These are phyloP conservation scores for Parthenolecanium corni DNA, from an alignment of 2,888 invertebrate species.

Conservation along the genomic window DNA sequence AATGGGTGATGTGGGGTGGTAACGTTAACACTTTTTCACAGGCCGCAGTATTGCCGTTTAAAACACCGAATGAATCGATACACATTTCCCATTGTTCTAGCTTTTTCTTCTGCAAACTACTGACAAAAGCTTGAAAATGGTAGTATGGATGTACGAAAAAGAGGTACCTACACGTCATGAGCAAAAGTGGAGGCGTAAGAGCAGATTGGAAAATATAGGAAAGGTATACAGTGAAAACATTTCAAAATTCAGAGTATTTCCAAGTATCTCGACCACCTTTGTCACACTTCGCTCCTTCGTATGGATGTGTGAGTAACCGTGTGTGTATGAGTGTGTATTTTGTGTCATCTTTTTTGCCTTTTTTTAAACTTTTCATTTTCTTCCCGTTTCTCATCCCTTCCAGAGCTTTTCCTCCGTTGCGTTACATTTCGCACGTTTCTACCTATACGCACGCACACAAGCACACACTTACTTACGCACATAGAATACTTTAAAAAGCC, in stretches of 20 bases:
- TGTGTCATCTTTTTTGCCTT: background rate
- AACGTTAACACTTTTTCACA: background rate
- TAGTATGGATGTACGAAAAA: background rate
- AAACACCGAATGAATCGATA: conserved; percentile 3
- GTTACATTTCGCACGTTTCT: background rate
- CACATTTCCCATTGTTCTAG: conserved; percentile 1
- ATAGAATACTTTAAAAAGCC: too few species aligned
- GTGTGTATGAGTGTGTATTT: too few species aligned
- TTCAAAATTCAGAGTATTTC: conserved; percentile 1
- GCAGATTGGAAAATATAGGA: background rate
- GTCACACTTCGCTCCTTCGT: too few species aligned
- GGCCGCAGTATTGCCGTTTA: background rate
- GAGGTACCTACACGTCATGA: background rate
- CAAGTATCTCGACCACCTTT: background rate
- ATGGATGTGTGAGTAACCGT: too few species aligned
- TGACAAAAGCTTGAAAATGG: background rate
- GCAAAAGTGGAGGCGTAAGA: background rate
- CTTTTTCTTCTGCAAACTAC: background rate
- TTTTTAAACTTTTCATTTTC: background rate
- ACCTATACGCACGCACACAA: background rate
- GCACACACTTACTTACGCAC: background rate
- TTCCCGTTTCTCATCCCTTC: background rate
- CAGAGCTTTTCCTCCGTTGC: background rate
- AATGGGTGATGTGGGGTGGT: background rate
- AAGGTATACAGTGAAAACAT: background rate